phyloP scores from a whole-genome alignment of 53 echinoderm and acorn worm genomes.

The Echinometra lucunter region DNA sequence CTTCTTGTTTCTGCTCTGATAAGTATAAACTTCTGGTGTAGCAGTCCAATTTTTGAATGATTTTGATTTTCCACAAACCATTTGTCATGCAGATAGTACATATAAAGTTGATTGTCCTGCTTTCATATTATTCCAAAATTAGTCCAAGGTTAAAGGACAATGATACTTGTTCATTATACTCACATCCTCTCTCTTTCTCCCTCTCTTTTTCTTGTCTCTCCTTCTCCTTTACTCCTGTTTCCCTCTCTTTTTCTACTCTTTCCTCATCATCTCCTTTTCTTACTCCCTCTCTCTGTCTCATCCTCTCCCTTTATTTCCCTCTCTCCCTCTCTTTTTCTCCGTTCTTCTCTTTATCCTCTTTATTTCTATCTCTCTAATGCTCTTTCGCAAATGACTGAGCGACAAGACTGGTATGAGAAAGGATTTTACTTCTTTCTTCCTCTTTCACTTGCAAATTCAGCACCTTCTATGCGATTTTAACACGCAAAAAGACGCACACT shows the following conservation, averaged over 20 bases:
- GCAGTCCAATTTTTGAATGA: not conserved
- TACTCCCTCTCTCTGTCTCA: not conserved
- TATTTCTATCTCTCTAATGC: too few species aligned
- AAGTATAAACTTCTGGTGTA: not conserved
- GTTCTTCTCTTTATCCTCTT: too few species aligned
- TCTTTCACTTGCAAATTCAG: too few species aligned
- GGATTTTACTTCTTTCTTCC: too few species aligned
- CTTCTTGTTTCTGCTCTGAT: not conserved
- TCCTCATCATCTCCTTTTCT: not conserved
- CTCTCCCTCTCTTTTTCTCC: not conserved
- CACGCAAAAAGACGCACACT: too few species aligned
- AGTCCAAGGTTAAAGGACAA: too few species aligned
- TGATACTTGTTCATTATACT: too few species aligned
- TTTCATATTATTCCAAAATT: not conserved
- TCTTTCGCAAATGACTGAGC: too few species aligned
- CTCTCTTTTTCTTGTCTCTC: not conserved
- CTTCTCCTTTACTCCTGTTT: not conserved
- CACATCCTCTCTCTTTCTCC: too few species aligned
- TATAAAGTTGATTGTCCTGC: not conserved
- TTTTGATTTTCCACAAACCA: not conserved
- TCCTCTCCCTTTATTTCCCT: not conserved
- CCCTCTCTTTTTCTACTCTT: not conserved
- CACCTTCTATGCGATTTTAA: too few species aligned
- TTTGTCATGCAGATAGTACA: not conserved
- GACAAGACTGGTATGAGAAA: too few species aligned